These are phyloP conservation scores for Chrosomus eos DNA, from an alignment of 2,797 vertebrate species.

Conservation along the genomic window DNA sequence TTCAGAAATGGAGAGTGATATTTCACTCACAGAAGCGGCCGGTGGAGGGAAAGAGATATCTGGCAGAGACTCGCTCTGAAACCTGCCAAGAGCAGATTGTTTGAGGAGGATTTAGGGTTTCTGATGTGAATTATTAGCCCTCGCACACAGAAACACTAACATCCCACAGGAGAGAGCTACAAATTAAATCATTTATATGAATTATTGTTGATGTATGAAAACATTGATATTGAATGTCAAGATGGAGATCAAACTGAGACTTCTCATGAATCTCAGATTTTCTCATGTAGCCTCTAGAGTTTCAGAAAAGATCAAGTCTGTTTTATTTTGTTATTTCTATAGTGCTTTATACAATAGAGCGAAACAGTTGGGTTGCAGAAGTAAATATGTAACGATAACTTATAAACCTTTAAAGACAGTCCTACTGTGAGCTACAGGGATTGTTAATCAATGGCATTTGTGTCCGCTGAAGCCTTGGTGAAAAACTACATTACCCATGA, in stretches of 20 bases:
- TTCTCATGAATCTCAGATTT: not conserved
- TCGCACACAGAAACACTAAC: not conserved
- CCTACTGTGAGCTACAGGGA: not conserved
- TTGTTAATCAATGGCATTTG: not conserved
- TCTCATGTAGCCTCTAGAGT: not conserved
- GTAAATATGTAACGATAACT: not conserved
- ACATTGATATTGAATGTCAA: no score
- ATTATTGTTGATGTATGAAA: no score
- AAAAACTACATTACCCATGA: not conserved
- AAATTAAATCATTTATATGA: not conserved
- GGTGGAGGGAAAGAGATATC: not conserved
- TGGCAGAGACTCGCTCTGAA: not conserved
- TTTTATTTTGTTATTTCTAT: not conserved
- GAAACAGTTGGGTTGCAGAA: not conserved
- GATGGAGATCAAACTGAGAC: not conserved
- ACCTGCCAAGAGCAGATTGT: not conserved
- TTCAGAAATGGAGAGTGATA: conserved; percentile 32
- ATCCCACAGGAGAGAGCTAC: not conserved
- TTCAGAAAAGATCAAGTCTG: not conserved
- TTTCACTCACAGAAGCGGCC: conserved; percentile 26
- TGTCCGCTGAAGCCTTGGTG: not conserved
- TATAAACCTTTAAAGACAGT: not conserved
- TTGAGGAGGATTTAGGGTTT: conserved; percentile 24
- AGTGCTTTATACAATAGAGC: not conserved
- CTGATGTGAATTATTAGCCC: not conserved